Conservation (phyloP, 2,113 vertebrate genomes). For the Camelus bactrianus region DNA sequence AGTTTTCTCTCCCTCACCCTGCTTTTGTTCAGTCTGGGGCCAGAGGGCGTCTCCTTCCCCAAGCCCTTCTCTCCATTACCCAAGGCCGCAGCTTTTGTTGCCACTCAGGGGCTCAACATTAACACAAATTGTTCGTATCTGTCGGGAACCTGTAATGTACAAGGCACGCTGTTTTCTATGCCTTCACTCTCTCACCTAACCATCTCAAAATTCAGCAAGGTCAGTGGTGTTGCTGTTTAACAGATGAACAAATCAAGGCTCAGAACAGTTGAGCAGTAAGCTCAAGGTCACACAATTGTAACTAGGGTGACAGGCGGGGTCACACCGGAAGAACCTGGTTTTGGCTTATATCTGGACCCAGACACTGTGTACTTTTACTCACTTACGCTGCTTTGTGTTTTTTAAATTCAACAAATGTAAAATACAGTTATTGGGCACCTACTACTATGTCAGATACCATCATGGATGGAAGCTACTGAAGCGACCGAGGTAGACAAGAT, state of each 20-base stretch:
- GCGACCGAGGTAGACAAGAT: not conserved
- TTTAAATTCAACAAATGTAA: not conserved
- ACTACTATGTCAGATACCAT: not conserved
- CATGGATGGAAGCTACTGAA: not conserved
- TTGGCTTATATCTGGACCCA: not conserved
- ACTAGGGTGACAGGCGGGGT: not conserved
- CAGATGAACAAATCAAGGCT: not conserved
- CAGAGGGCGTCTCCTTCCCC: not conserved
- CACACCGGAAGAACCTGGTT: not conserved
- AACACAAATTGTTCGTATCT: conserved; percentile 15
- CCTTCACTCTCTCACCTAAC: not conserved
- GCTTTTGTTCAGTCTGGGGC: not conserved
- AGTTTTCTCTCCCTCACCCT: not conserved
- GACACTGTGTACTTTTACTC: not conserved
- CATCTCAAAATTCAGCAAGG: not conserved
- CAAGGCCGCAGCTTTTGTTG: not conserved
- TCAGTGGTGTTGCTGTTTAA: not conserved
- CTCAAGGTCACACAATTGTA: not conserved
- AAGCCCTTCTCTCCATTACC: not conserved
- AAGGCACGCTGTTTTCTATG: not conserved
- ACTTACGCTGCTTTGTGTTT: not conserved
- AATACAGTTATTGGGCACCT: not conserved
- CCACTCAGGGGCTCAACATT: not conserved
- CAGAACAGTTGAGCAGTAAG: not conserved
- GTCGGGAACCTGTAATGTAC: not conserved